Conservation (phyloP, 2,113 vertebrate species). For the Machaerirhynchus nigripectus region DNA sequence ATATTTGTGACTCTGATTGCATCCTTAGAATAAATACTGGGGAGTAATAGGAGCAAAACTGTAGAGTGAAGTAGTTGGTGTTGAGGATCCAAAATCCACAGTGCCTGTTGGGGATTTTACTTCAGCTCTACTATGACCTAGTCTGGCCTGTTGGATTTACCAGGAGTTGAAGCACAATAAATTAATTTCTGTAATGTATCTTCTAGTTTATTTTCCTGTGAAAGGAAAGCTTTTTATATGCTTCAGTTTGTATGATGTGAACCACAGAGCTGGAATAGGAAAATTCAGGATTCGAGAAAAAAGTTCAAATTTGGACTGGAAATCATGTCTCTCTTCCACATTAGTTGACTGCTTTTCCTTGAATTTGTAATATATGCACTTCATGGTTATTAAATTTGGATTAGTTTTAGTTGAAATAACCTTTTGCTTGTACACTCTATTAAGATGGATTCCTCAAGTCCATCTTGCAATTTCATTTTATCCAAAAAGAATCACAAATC, state of each 20-base stretch:
- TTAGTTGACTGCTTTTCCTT: not conserved
- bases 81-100: not conserved
- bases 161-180: not conserved
- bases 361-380: rapidly evolving
- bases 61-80: not conserved
- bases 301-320: not conserved
- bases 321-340: not conserved
- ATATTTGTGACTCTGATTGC: not conserved
- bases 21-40: not conserved
- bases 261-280: not conserved
- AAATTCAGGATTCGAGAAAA: not conserved
- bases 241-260: not conserved
- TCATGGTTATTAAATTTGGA: not conserved
- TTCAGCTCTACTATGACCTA: not conserved
- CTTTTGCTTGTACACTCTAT: not conserved
- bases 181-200: not conserved
- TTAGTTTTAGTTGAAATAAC: not conserved
- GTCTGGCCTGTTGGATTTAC: not conserved
- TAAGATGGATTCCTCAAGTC: not conserved
- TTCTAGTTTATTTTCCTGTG: not conserved
- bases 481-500: not conserved
- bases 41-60: not conserved
- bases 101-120: not conserved
- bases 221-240: not conserved
- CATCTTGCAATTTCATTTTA: not conserved